Conservation (phyloP, 2,888 invertebrate genomes). For the Nebria brevicollis region DNA sequence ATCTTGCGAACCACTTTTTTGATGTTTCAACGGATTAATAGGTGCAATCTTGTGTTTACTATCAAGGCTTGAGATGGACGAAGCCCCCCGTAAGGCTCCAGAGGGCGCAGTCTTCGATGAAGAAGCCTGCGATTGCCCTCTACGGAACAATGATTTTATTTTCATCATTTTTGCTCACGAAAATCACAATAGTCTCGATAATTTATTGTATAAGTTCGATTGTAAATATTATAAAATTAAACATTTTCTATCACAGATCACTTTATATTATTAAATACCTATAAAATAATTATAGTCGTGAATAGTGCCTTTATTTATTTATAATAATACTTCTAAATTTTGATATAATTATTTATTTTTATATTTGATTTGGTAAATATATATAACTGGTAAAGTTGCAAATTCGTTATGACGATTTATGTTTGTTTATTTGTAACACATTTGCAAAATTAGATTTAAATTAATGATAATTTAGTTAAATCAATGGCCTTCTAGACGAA, state of each 20-base stretch:
- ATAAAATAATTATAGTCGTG: not conserved
- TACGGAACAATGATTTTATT: constrained; percentile 91
- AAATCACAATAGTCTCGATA: not conserved
- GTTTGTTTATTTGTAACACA: not conserved
- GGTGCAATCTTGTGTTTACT: constrained; percentile 64
- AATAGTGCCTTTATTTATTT: not conserved
- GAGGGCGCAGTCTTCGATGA: constrained; percentile 49
- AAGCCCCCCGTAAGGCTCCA: constrained; percentile 68
- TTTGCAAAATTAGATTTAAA: constrained; percentile 9
- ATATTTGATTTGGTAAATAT: too few relatives aligned
- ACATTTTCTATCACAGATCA: not conserved
- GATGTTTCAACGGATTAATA: constrained; percentile 54
- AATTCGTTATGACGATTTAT: not conserved
- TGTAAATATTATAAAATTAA: not conserved
- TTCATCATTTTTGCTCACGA: constrained; percentile 78
- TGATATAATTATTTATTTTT: too few relatives aligned
- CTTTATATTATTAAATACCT: not conserved
- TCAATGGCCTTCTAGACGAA: not conserved
- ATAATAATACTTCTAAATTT: too few relatives aligned
- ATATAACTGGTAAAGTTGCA: too few relatives aligned
- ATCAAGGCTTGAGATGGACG: constrained; percentile 74
- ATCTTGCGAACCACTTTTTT: constrained; percentile 62
- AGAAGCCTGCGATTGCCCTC: constrained; percentile 75
- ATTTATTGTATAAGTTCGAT: not conserved
- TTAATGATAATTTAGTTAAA: constrained; percentile 8